Evolutionary conservation across 2,888 invertebrate genomes (phyloP).

Genomic region (Aphidoletes aphidimyza): DNA sequence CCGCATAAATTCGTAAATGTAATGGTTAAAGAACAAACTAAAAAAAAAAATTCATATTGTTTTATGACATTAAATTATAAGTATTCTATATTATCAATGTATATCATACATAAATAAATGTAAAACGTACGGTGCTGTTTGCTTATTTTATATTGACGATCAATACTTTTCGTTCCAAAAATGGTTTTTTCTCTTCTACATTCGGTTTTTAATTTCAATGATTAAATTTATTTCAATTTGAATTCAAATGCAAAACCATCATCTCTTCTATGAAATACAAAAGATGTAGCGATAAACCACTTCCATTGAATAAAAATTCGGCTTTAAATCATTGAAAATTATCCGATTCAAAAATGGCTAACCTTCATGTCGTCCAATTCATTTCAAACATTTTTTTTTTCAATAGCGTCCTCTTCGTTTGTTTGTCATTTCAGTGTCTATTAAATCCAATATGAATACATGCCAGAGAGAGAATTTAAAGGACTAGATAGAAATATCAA

Average conservation of each 20-base stretch:
- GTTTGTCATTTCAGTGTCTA: conserved; percentile 12
- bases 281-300: not conserved
- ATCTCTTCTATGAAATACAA: not conserved
- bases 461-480: not conserved
- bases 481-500: conserved; percentile 32
- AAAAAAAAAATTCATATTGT: too few species aligned
- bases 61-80: too few species aligned
- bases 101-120: too few species aligned
- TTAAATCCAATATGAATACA: conserved; percentile 5
- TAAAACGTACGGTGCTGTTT: too few species aligned
- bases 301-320: not conserved
- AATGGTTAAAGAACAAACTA: too few species aligned
- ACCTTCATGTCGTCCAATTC: not conserved
- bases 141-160: too few species aligned
- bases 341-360: conserved; percentile 1
- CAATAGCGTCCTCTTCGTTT: not conserved
- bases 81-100: too few species aligned
- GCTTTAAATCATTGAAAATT: not conserved
- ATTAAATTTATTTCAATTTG: not conserved
- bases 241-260: not conserved
- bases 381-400: not conserved
- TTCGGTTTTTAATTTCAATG: too few species aligned
- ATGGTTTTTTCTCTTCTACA: too few species aligned
- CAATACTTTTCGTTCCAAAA: too few species aligned
- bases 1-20: too few species aligned